A percentile compares a stretch with the other conserved stretches of the same genome.
phyloP scores from a whole-genome alignment of 2,113 vertebrate genomes.

The Hepsetus odoe region DNA sequence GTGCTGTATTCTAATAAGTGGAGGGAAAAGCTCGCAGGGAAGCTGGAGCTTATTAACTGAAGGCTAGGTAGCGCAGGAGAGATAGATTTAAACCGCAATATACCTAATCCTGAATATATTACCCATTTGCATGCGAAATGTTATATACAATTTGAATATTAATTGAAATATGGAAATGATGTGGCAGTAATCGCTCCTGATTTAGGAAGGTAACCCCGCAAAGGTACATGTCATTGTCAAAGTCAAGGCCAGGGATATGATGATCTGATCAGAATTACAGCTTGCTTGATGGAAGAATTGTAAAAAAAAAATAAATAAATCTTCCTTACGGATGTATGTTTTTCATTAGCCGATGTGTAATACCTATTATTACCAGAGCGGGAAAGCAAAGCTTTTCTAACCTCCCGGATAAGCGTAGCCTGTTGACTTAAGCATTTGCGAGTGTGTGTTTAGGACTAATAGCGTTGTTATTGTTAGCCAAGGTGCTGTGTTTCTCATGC shows the following conservation, averaged over 20 bases:
- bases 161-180: slow-evolving; percentile 79
- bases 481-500: not conserved
- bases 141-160: slow-evolving; percentile 77
- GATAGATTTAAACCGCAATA: slow-evolving; percentile 76
- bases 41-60: slow-evolving; percentile 75
- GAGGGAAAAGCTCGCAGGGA: slow-evolving; percentile 71
- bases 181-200: slow-evolving; percentile 74
- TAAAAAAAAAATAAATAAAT: not conserved
- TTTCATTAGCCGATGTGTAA: not conserved
- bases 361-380: not conserved
- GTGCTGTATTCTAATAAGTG: slow-evolving; percentile 81
- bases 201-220: slow-evolving; percentile 76
- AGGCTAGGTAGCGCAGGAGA: slow-evolving; percentile 69
- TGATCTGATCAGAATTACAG: slow-evolving; percentile 3
- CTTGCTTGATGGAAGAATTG: slow-evolving; percentile 17
- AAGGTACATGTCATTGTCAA: slow-evolving; percentile 24
- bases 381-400: slow-evolving; percentile 10
- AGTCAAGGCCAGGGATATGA: slow-evolving; percentile 19
- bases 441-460: slow-evolving; percentile 4
- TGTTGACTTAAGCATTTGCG: slow-evolving; percentile 16
- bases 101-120: slow-evolving; percentile 82
- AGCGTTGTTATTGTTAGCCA: not conserved
- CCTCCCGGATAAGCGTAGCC: slow-evolving; percentile 4
- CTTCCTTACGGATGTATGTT: slow-evolving; percentile 1
- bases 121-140: slow-evolving; percentile 76